These are phyloP conservation scores for Eupleurogrammus muticus DNA, from an alignment of 2,797 vertebrate species.

Conservation along the genomic window DNA sequence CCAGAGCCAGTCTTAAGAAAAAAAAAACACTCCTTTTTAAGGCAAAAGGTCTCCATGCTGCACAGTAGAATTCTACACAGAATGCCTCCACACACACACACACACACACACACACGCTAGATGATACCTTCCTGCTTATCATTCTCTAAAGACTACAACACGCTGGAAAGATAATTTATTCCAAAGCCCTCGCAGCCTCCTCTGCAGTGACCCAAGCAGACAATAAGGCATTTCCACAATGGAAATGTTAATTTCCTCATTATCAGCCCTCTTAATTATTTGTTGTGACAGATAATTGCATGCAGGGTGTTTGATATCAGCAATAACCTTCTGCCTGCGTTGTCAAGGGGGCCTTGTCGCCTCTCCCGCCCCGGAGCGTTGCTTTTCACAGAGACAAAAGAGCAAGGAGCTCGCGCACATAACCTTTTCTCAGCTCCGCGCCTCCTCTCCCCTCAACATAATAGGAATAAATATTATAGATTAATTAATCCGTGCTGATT, in stretches of 20 bases:
- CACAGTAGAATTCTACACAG: constrained; percentile 8
- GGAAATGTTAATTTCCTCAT: constrained; percentile 98
- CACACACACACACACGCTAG: constrained; percentile 7
- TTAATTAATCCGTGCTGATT: constrained; percentile 99
- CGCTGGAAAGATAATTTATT: constrained; percentile 62
- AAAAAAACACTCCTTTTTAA: background rate
- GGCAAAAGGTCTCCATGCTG: background rate
- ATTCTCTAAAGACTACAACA: constrained; percentile 51
- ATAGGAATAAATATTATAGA: constrained; percentile 99
- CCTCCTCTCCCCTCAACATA: constrained; percentile 89
- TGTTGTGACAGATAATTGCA: constrained; percentile 99
- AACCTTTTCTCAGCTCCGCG: constrained; percentile 90
- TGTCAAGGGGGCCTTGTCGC: constrained; percentile 95
- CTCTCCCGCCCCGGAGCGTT: constrained; percentile 83
- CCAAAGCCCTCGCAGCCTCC: constrained; percentile 58
- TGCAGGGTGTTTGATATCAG: constrained; percentile 95
- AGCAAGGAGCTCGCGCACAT: constrained; percentile 89
- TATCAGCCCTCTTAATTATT: constrained; percentile 97
- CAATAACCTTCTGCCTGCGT: constrained; percentile 99
- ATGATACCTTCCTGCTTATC: constrained; percentile 55
- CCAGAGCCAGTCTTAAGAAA: background rate
- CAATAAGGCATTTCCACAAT: constrained; percentile 86
- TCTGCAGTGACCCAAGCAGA: constrained; percentile 77
- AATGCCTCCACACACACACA: constrained; percentile 58
- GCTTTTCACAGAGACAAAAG: constrained; percentile 94